phyloP scores from a whole-genome alignment of 92 coral and sea anemone genomes.

The Phymanthus crucifer region DNA sequence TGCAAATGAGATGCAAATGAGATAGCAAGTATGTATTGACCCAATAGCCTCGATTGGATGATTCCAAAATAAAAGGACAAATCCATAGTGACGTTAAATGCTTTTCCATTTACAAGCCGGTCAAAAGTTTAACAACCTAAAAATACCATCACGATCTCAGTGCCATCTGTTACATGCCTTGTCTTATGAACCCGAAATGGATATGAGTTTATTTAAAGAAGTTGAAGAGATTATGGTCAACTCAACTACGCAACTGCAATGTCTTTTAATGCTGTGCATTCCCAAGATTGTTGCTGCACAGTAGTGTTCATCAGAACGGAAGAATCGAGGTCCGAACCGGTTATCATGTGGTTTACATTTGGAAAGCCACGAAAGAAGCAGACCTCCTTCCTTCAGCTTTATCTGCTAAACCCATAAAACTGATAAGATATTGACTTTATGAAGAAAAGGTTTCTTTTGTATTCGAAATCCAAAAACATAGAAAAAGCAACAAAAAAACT shows the following conservation, averaged over 20 bases:
- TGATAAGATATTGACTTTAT: no score
- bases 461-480: no score
- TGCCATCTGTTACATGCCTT: neutral
- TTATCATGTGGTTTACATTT: no score
- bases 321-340: neutral
- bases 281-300: neutral
- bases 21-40: no score
- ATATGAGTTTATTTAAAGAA: neutral
- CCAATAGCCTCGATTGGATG: no score
- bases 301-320: neutral
- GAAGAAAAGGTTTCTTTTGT: no score
- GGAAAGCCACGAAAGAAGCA: no score
- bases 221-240: neutral
- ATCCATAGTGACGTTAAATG: neutral
- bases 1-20: no score
- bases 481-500: neutral
- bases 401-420: no score
- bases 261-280: neutral
- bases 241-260: neutral
- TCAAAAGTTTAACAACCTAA: neutral
- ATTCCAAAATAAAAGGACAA: neutral
- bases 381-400: no score
- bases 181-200: neutral
- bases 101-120: neutral
- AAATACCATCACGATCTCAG: slow-evolving; percentile 7